Evolutionary conservation across 2,888 invertebrate genomes (phyloP).

Genomic region (Eilema caniola): DNA sequence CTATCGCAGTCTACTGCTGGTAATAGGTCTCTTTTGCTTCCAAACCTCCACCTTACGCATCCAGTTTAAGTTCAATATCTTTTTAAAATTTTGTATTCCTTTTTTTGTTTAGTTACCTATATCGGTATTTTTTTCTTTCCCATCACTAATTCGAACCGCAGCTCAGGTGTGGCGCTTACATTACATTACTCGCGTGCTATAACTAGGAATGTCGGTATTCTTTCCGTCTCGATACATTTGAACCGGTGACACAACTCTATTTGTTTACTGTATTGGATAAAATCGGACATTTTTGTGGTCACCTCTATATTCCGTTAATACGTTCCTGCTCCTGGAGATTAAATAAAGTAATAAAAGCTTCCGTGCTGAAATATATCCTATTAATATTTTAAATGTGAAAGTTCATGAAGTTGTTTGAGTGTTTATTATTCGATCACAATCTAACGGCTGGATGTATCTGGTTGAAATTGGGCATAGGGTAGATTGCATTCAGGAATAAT

Average conservation of each 20-base stretch:
- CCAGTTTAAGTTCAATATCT: too few species aligned
- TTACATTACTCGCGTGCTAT: conserved; percentile 58
- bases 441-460: too few species aligned
- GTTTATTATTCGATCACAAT: too few species aligned
- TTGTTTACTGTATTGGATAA: conserved; percentile 53
- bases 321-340: conserved; percentile 1
- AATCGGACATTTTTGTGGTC: conserved; percentile 53
- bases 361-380: background rate
- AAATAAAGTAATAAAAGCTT: background rate
- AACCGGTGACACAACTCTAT: conserved; percentile 66
- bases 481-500: too few species aligned
- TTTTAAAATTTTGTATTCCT: too few species aligned
- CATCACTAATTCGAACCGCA: conserved; percentile 63
- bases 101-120: conserved; percentile 8
- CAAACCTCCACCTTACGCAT: too few species aligned
- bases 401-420: too few species aligned
- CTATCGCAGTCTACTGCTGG: too few species aligned
- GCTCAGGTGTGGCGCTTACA: conserved; percentile 66
- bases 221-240: conserved; percentile 67
- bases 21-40: too few species aligned
- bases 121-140: conserved; percentile 24
- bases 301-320: conserved; percentile 15
- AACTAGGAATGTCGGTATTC: conserved; percentile 68
- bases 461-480: too few species aligned
- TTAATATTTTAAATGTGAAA: background rate